These are phyloP conservation scores for Molossus molossus DNA, from an alignment of 2,797 vertebrate genomes.

Conservation along the genomic window DNA sequence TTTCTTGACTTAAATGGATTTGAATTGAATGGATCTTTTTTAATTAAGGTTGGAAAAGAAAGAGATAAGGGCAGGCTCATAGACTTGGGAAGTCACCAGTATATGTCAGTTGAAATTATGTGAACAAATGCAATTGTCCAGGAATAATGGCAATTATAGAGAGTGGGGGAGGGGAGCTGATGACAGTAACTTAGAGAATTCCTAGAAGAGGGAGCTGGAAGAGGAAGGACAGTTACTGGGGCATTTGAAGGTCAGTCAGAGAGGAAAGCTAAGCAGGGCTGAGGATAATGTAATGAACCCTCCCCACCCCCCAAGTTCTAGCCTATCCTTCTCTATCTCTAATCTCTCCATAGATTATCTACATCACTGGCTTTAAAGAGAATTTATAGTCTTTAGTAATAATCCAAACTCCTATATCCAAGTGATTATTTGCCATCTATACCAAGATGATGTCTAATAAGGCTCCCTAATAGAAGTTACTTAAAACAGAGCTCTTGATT, in stretches of 20 bases:
- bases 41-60: not conserved
- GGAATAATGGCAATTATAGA: not conserved
- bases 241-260: not conserved
- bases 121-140: not conserved
- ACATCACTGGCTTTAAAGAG: not conserved
- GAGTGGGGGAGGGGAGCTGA: not conserved
- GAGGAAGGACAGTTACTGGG: not conserved
- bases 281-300: not conserved
- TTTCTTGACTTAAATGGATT: not conserved
- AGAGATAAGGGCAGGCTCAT: not conserved
- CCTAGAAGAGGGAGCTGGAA: not conserved
- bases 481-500: not conserved
- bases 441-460: not conserved
- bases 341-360: not conserved
- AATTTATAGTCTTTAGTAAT: not conserved
- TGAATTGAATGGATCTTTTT: slow-evolving; percentile 20
- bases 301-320: not conserved
- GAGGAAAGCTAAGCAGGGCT: not conserved
- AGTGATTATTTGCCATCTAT: not conserved
- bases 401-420: not conserved
- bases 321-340: not conserved
- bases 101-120: not conserved
- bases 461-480: not conserved
- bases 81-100: not conserved
- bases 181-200: not conserved